phyloP scores from a whole-genome alignment of 2,797 vertebrate genomes.

The Zalophus californianus region DNA sequence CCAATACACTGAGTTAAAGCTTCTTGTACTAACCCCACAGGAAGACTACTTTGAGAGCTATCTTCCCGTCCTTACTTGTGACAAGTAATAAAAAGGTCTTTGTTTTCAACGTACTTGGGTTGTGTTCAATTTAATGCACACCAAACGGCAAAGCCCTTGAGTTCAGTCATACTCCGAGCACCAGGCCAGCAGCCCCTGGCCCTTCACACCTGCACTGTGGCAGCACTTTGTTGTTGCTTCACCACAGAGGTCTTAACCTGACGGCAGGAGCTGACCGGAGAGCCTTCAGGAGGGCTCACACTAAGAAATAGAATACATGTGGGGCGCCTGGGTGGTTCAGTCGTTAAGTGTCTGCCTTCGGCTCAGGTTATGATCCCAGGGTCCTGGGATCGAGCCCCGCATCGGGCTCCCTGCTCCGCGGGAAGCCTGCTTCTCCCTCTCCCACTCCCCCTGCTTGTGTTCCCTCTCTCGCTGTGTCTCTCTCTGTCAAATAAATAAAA shows the following conservation, averaged over 20 bases:
- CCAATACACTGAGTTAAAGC: background rate
- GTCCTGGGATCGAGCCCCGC: no score
- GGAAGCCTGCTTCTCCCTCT: no score
- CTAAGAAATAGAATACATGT: background rate
- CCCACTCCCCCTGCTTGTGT: no score
- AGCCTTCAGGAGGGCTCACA: background rate
- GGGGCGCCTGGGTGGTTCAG: no score
- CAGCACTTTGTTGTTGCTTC: background rate
- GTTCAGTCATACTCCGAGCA: background rate
- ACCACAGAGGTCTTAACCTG: background rate
- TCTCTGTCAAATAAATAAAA: no score
- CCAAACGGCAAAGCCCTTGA: background rate
- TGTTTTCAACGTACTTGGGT: background rate
- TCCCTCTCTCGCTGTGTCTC: no score
- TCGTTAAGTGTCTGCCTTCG: no score
- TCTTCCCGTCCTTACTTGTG: background rate
- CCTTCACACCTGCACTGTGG: no score
- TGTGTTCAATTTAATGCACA: background rate
- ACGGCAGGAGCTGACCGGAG: background rate
- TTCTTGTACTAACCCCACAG: background rate
- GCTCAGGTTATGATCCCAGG: no score
- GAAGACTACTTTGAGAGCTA: background rate
- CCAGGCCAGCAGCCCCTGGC: background rate
- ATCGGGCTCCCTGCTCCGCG: no score
- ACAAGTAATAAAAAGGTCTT: background rate